Conservation (phyloP, 2,888 invertebrate genomes). For the Oscheius onirici region DNA sequence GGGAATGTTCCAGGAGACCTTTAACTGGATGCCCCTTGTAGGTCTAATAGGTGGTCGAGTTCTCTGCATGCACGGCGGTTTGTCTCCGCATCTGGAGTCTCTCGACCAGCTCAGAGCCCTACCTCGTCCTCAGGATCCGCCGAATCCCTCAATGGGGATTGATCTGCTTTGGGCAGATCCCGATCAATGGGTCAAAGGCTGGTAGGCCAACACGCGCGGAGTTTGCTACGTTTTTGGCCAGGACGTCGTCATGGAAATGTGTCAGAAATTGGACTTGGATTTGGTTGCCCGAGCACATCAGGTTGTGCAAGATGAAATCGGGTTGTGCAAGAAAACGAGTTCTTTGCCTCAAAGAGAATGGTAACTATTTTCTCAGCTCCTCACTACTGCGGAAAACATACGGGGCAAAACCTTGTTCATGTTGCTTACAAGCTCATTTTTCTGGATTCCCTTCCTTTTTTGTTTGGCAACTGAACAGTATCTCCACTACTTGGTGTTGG, state of each 20-base stretch:
- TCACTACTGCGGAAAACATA: too few relatives aligned
- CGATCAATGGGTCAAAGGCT: constrained; percentile 60
- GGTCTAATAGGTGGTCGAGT: constrained; percentile 63
- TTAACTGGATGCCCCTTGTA: constrained; percentile 67
- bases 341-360: constrained; percentile 72
- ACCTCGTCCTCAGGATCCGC: constrained; percentile 65
- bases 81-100: constrained; percentile 57
- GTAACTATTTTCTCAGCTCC: too few relatives aligned
- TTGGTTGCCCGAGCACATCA: constrained; percentile 73
- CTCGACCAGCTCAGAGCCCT: constrained; percentile 62
- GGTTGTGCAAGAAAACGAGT: too few relatives aligned
- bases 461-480: too few relatives aligned
- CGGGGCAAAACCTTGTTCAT: too few relatives aligned
- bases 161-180: constrained; percentile 58
- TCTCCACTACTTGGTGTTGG: too few relatives aligned
- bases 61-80: constrained; percentile 67
- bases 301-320: constrained; percentile 77
- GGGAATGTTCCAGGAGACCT: constrained; percentile 55
- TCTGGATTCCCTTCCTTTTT: too few relatives aligned
- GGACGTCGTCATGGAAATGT: constrained; percentile 75
- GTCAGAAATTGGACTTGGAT: constrained; percentile 75
- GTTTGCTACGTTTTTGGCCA: constrained; percentile 77
- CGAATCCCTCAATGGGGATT: constrained; percentile 65
- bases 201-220: constrained; percentile 73
- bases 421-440: too few relatives aligned